Evolutionary conservation across 1,140 invertebrate genomes (phyloP).

Genomic region (Pachyrhynchus sulphureomaculatus): DNA sequence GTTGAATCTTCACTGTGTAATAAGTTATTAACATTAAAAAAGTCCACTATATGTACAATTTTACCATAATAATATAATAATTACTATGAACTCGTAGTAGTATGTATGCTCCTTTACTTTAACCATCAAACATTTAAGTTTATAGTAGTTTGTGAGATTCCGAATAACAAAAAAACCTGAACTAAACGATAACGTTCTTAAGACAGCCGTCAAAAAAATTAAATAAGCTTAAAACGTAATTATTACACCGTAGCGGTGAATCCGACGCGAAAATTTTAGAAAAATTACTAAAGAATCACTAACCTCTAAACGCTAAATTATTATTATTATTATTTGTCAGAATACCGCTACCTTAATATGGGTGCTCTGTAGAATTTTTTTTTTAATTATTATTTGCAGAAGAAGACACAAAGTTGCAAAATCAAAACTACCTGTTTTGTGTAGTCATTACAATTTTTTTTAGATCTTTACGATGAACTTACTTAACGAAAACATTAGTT

Average conservation of each 20-base stretch:
- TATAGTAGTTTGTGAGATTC: constrained; percentile 13
- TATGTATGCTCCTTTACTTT: constrained; percentile 7
- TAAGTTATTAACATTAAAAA: constrained; percentile 2
- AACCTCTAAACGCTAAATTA: constrained; percentile 2
- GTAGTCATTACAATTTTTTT: no score
- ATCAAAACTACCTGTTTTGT: no score
- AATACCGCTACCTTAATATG: not conserved
- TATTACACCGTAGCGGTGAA: not conserved
- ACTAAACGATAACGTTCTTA: constrained; percentile 3
- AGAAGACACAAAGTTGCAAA: no score
- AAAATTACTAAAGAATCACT: constrained; percentile 6
- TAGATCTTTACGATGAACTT: no score
- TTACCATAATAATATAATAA: not conserved
- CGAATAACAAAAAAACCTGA: no score
- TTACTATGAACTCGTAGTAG: not conserved
- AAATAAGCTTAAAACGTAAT: constrained; percentile 4
- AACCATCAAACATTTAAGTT: constrained; percentile 1
- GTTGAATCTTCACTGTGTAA: constrained; percentile 13
- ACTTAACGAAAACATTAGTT: no score
- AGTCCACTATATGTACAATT: constrained; percentile 11
- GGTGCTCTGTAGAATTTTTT: not conserved
- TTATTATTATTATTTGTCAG: not conserved
- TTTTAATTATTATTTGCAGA: no score
- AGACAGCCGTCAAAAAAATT: constrained; percentile 11
- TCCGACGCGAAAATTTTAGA: not conserved